Evolutionary conservation across 2,888 invertebrate species (phyloP), one percentile per base, ranked within the genome.

Genomic region (Drosophila putrida): DNA sequence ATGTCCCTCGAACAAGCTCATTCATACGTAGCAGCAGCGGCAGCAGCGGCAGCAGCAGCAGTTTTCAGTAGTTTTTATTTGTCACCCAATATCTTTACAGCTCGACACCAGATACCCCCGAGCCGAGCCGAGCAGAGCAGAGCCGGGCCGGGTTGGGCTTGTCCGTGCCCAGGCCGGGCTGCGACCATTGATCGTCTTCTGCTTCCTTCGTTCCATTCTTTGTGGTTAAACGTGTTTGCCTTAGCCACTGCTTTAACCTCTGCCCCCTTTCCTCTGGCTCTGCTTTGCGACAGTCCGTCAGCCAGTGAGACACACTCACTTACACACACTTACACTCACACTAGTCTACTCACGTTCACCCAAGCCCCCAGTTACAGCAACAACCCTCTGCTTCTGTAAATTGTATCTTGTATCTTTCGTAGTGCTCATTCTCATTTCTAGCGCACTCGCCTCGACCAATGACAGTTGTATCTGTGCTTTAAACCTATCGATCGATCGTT

Each of bases 11-110:
- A 57, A 71, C 71, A 68, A 64, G 82, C 84, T 84, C 83, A 83
- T 83, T 83, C 89, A 83, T 83, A 89, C 84, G 83, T 89, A 59
- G 75, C 78, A 72, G 54, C 65, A 43, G 51, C 60, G 60, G 75
- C 78, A 72, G 54, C 65, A 43, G 51, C 60, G 60, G 51, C 58
- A 46, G 57, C 59, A 60, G 55, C 49, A 57, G 27, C 57, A 70
- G 65, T 89, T 78, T 89, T 79, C 90, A 88, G 90, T 90, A 90
- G 90, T 90, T 88, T 88, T 88, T 89, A 90, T 82, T 90, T 91
- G 91, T 91, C 90, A 91, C 88, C 82, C 84, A 91, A 91, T 91
- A 91, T 91, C 89, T 82, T 82, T 81, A 82, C 87, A 81, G 85
- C 82, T 82, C 82, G 91, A 90, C 87, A 91, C 79, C 90, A 90